Percentiles rank a stretch among this genome's conserved stretches.
These are phyloP conservation scores for Muscicapa striata DNA, from an alignment of 2,797 vertebrate genomes.

Conservation along the genomic window DNA sequence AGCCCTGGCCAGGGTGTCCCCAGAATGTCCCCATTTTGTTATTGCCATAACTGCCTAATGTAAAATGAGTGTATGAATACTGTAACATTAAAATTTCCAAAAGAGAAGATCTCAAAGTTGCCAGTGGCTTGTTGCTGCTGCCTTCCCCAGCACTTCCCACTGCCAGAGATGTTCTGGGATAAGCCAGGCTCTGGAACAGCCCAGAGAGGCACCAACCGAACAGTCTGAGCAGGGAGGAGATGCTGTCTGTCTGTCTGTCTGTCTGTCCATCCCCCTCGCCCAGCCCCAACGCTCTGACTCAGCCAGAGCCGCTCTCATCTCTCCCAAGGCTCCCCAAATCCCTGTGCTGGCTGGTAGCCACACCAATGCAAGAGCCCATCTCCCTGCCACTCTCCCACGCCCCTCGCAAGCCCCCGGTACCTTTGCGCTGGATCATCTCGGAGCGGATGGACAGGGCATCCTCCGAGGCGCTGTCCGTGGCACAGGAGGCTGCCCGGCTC, in stretches of 20 bases:
- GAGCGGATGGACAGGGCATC: slow-evolving; percentile 80
- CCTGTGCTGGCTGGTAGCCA: fast-evolving
- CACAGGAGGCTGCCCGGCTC: slow-evolving; percentile 75
- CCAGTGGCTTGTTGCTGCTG: not conserved
- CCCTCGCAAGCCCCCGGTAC: not conserved
- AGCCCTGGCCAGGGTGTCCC: not conserved
- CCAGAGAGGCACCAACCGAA: fast-evolving
- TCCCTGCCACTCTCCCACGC: fast-evolving
- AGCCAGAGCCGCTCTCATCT: not conserved
- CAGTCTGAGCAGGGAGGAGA: not conserved
- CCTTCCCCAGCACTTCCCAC: not conserved
- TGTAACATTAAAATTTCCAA: not conserved
- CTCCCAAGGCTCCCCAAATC: not conserved
- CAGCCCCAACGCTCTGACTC: not conserved
- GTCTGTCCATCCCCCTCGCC: not conserved
- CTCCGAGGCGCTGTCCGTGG: slow-evolving; percentile 73
- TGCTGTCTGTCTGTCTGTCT: not conserved
- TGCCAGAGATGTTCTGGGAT: not conserved
- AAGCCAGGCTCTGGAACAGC: not conserved
- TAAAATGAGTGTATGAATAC: not conserved
- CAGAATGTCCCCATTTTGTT: not conserved
- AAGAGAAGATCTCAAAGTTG: not conserved
- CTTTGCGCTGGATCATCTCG: slow-evolving; percentile 82
- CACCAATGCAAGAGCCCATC: not conserved
- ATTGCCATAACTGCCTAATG: not conserved